Base-by-base conservation (phyloP, 2,113 vertebrate genomes). In the Hippocampus comes region DNA sequence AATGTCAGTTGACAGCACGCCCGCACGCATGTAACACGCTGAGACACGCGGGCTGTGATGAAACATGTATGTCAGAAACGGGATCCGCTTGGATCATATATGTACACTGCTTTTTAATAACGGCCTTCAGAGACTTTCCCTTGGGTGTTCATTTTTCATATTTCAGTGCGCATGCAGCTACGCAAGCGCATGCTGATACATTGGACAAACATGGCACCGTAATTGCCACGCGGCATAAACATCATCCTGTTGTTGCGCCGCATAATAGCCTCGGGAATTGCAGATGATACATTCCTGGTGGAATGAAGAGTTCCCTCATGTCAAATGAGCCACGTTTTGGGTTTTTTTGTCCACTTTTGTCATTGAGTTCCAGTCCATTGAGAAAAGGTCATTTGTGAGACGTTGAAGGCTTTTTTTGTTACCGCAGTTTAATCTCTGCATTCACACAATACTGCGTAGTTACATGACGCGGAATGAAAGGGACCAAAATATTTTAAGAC, bases 21-120 rank as follows among this genome's bases (percentile, higher is more conserved):
- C 41, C 17, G 4, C 67, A 68, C 30, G 69, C 25, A 46, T 30
- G 15, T 10, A 43, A n/a, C 20, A 61, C 5, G 27, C 55, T 42
- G 18, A 10, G 8, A 41, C 42, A 43, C 34, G 23, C 30, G 48
- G 5, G 1, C 15, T 49, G 15, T 61, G 41, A 72, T 81, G 48
- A 79, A 79, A 75, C 72, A 84, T 84, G 68, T 25, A 81, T 76
- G 65, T 60, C 38, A 59, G 23, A 30, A 14, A 61, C 59, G 46
- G 34, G 43, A 57, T 81, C 64, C 67, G 30, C 61, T 43, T 75
- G 25, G 74, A 81, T 76, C 68, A 74, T 81, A 71, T 11, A 75
- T 77, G 63, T 53, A 21, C 30, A 27, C 6, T 49, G 12, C 48
- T 18, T 49, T 15, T 18, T 51, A 18, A 30, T 30, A 30, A 30